Percentiles rank a stretch among this genome's conserved stretches.
Conservation (phyloP, 2,888 invertebrate species). For the Thymelicus acteon region DNA sequence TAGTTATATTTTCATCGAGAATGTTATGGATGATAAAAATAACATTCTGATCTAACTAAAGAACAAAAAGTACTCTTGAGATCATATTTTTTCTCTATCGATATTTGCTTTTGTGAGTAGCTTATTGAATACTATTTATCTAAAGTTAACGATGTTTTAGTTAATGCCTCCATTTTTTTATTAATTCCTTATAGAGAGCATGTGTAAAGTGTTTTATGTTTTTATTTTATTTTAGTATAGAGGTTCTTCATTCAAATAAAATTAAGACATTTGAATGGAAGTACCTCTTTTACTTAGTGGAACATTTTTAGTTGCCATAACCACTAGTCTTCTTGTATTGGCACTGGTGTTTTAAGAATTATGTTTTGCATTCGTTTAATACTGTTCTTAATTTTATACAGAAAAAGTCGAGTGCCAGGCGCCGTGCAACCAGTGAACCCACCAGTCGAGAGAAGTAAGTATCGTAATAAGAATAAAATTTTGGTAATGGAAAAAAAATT, state of each 20-base stretch:
- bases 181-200: slow-evolving; percentile 70
- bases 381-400: slow-evolving; percentile 65
- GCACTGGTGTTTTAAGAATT: slow-evolving; percentile 77
- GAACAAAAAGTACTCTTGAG: slow-evolving; percentile 39
- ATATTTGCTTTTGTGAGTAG: slow-evolving; percentile 74
- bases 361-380: slow-evolving; percentile 35
- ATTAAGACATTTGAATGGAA: slow-evolving; percentile 47
- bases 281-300: slow-evolving; percentile 65
- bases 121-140: slow-evolving; percentile 63
- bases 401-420: slow-evolving; percentile 77
- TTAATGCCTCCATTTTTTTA: slow-evolving; percentile 64
- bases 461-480: not conserved
- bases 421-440: slow-evolving; percentile 69
- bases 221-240: slow-evolving; percentile 51
- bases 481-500: not conserved
- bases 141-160: slow-evolving; percentile 51
- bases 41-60: slow-evolving; percentile 44
- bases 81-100: slow-evolving; percentile 48
- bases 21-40: slow-evolving; percentile 76
- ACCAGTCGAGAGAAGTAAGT: slow-evolving; percentile 73
- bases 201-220: slow-evolving; percentile 67
- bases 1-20: slow-evolving; percentile 56
- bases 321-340: slow-evolving; percentile 83
- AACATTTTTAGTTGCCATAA: slow-evolving; percentile 75
- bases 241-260: slow-evolving; percentile 56